These are phyloP conservation scores for Apodemus speciosus DNA, from an alignment of 2,113 vertebrate genomes.

Conservation along the genomic window DNA sequence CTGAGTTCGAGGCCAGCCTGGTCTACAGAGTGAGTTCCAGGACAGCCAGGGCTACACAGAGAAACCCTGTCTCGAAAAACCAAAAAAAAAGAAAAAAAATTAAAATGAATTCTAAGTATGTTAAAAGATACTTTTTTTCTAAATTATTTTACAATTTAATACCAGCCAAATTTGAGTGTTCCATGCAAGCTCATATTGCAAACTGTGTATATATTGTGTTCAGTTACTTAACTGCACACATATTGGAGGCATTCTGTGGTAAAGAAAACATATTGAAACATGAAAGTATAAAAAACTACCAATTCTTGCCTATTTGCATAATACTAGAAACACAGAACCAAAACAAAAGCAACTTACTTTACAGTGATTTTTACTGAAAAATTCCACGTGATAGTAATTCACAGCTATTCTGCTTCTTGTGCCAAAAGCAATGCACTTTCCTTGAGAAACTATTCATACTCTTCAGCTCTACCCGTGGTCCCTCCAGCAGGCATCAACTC, in stretches of 20 bases:
- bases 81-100: too few species aligned
- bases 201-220: not conserved
- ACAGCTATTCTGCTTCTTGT: slow-evolving; percentile 78
- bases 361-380: slow-evolving; percentile 78
- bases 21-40: too few species aligned
- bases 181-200: slow-evolving; percentile 7
- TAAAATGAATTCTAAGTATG: slow-evolving; percentile 28
- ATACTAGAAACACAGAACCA: slow-evolving; percentile 57
- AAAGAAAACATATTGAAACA: slow-evolving; percentile 47
- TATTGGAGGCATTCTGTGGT: slow-evolving; percentile 21
- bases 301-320: slow-evolving; percentile 54
- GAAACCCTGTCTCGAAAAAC: too few species aligned
- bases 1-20: too few species aligned
- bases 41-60: too few species aligned
- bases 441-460: slow-evolving; percentile 78
- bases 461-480: slow-evolving; percentile 68
- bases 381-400: slow-evolving; percentile 69
- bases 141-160: slow-evolving; percentile 53
- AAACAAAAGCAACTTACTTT: slow-evolving; percentile 77
- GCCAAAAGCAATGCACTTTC: slow-evolving; percentile 76
- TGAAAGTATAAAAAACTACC: slow-evolving; percentile 56
- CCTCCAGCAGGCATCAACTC: slow-evolving; percentile 72
- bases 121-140: slow-evolving; percentile 44
- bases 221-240: slow-evolving; percentile 26
- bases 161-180: slow-evolving; percentile 37